These are phyloP conservation scores for Ischnura elegans DNA, from an alignment of 2,888 invertebrate species.

Conservation along the genomic window DNA sequence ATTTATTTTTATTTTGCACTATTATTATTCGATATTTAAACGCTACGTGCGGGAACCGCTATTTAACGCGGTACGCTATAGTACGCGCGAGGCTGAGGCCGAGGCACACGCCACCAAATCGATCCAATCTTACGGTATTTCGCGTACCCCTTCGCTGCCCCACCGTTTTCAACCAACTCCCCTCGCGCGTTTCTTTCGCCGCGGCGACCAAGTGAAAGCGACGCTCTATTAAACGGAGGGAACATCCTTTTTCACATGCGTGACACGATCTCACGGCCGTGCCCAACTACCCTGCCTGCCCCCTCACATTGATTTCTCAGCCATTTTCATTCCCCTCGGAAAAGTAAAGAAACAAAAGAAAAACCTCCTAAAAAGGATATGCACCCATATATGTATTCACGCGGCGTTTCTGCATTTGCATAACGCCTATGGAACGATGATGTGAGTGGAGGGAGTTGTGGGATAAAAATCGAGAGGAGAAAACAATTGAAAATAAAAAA, in stretches of 20 bases:
- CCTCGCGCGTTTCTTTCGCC: neutral
- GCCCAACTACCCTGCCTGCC: neutral
- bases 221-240: conserved; percentile 4
- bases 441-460: neutral
- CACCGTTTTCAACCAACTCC: neutral
- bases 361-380: neutral
- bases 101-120: neutral
- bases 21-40: too few species aligned
- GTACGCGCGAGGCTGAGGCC: neutral
- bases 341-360: neutral
- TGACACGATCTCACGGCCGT: neutral
- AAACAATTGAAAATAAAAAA: too few species aligned
- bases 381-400: neutral
- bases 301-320: neutral
- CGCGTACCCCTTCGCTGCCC: neutral
- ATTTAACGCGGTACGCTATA: neutral
- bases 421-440: neutral
- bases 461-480: neutral
- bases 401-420: neutral
- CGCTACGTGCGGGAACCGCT: neutral
- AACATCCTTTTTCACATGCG: conserved; percentile 27
- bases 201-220: neutral
- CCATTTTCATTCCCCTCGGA: neutral
- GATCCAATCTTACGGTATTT: neutral
- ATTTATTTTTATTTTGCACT: too few species aligned